Conservation (phyloP, 2,888 invertebrate species). For the Odontocerum albicorne region DNA sequence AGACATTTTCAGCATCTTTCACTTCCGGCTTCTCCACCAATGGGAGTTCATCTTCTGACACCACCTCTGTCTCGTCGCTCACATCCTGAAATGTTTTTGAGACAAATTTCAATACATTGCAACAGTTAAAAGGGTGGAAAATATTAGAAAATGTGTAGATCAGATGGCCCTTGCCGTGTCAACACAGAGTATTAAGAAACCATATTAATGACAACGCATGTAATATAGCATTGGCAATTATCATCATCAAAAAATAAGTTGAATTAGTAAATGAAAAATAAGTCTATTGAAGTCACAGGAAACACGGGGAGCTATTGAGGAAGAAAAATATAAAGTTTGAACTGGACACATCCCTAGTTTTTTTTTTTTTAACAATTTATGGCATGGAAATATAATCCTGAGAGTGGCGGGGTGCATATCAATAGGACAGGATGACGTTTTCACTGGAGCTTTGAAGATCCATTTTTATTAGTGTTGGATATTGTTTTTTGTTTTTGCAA, state of each 20-base stretch:
- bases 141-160: neutral
- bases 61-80: constrained; percentile 72
- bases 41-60: constrained; percentile 82
- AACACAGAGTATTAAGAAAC: constrained; percentile 24
- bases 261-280: no score
- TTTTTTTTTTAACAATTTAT: no score
- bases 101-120: neutral
- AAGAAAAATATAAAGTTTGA: no score
- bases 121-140: neutral
- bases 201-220: constrained; percentile 32
- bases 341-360: no score
- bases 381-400: no score
- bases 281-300: no score
- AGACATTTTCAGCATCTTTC: constrained; percentile 81
- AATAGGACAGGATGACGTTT: no score
- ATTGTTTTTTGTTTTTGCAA: no score
- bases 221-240: constrained; percentile 28
- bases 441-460: no score
- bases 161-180: constrained; percentile 37
- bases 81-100: neutral
- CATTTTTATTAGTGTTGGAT: no score
- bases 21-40: constrained; percentile 73
- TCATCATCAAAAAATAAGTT: constrained; percentile 33
- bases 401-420: no score
- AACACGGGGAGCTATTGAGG: neutral